Evolutionary conservation across 2,113 vertebrate genomes (phyloP).

Genomic region (Bolborhynchus lineola): DNA sequence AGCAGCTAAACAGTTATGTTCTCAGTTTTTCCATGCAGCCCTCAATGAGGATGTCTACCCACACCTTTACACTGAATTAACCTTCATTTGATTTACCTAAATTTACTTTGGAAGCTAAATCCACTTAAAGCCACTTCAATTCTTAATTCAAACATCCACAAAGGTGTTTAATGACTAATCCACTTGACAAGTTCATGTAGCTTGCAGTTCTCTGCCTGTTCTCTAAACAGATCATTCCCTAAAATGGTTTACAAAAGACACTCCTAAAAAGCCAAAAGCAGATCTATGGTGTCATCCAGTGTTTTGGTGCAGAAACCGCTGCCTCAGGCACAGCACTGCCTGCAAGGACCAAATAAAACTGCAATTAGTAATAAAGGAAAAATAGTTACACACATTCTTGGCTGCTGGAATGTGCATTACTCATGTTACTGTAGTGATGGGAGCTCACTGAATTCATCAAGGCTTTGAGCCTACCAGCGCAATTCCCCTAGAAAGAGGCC

Average conservation of each 20-base stretch:
- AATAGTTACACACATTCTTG: background rate
- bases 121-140: constrained; percentile 36
- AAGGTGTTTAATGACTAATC: constrained; percentile 39
- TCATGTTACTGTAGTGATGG: background rate
- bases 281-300: background rate
- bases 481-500: background rate
- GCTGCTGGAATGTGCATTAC: background rate
- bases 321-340: background rate
- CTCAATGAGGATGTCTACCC: background rate
- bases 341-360: background rate
- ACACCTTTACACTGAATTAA: background rate
- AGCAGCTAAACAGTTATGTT: background rate
- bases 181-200: constrained; percentile 14
- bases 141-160: constrained; percentile 19
- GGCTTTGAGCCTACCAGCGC: background rate
- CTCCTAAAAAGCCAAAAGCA: background rate
- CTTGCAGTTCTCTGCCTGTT: background rate
- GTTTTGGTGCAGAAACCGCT: background rate
- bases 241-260: background rate
- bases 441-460: background rate
- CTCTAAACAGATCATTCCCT: background rate
- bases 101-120: constrained; percentile 17
- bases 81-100: constrained; percentile 38
- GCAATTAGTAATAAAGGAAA: background rate
- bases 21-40: background rate